A percentile compares a stretch with the other conserved stretches of the same genome.
phyloP scores from a whole-genome alignment of 2,797 vertebrate species.

The Poeciliopsis infans region DNA sequence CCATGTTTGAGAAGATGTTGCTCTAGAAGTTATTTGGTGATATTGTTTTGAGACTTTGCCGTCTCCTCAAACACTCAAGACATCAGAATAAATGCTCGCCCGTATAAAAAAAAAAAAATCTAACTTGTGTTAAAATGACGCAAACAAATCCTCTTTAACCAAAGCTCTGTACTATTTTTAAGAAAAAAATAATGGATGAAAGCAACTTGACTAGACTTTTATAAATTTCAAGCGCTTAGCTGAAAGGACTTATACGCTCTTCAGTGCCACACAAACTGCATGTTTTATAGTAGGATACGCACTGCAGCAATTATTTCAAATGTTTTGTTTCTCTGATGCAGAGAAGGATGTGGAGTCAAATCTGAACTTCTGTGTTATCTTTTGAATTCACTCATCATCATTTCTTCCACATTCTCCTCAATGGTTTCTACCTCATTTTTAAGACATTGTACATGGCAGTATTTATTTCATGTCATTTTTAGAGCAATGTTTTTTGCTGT shows the following conservation, averaged over 20 bases:
- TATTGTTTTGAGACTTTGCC: not conserved
- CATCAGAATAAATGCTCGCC: not conserved
- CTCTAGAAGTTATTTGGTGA: not conserved
- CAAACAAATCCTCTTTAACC: conserved; percentile 10
- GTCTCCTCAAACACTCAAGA: not conserved
- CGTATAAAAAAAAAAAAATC: no score
- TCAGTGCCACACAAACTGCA: conserved; percentile 44
- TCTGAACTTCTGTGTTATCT: conserved; percentile 59
- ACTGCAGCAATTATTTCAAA: conserved; percentile 28
- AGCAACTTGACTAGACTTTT: conserved; percentile 17
- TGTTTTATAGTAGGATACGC: conserved; percentile 26
- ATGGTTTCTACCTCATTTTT: conserved; percentile 80
- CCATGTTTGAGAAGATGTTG: conserved; percentile 16
- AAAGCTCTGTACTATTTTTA: not conserved
- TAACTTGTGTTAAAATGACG: conserved; percentile 12
- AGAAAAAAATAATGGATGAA: conserved; percentile 7
- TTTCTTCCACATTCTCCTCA: conserved; percentile 75
- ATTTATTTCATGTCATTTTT: conserved; percentile 77
- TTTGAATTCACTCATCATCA: conserved; percentile 56
- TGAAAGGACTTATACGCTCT: conserved; percentile 67
- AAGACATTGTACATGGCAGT: conserved; percentile 75
- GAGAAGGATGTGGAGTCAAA: conserved; percentile 39
- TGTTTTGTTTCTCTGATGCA: conserved; percentile 45
- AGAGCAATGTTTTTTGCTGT: conserved; percentile 64
- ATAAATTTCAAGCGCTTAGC: conserved; percentile 67